phyloP scores from a whole-genome alignment of 2,888 invertebrate species.

The Drosophila putrida region DNA sequence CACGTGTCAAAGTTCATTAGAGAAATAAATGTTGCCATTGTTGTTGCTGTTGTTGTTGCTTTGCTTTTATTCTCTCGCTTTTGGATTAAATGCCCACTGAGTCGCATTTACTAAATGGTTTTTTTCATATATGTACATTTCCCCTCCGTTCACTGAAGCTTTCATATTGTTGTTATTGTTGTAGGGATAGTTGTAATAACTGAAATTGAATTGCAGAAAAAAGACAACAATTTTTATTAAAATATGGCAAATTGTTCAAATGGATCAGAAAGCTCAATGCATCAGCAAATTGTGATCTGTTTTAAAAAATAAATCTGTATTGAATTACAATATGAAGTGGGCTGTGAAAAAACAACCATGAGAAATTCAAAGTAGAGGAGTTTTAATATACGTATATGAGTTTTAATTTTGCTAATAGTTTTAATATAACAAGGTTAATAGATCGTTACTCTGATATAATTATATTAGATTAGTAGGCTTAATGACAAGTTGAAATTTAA shows the following conservation, averaged over 20 bases:
- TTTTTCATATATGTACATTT: slow-evolving; percentile 32
- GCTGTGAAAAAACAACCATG: too few species aligned
- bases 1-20: slow-evolving; percentile 79
- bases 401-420: too few species aligned
- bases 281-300: slow-evolving; percentile 16
- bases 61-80: not conserved
- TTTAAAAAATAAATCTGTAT: not conserved
- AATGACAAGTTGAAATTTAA: too few species aligned
- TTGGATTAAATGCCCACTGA: slow-evolving; percentile 18
- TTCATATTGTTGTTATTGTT: slow-evolving; percentile 4
- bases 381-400: too few species aligned
- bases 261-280: slow-evolving; percentile 26
- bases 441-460: too few species aligned
- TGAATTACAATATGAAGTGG: not conserved
- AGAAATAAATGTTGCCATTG: slow-evolving; percentile 52
- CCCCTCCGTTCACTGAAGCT: not conserved
- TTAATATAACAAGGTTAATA: too few species aligned
- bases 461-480: too few species aligned
- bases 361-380: too few species aligned
- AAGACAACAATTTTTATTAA: slow-evolving; percentile 14
- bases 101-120: slow-evolving; percentile 55
- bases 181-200: slow-evolving; percentile 23
- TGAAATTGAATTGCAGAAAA: slow-evolving; percentile 21
- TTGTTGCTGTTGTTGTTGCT: not conserved
- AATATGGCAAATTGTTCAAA: slow-evolving; percentile 37